phyloP scores from a whole-genome alignment of 2,888 invertebrate species.

The Eremobia ochroleuca region DNA sequence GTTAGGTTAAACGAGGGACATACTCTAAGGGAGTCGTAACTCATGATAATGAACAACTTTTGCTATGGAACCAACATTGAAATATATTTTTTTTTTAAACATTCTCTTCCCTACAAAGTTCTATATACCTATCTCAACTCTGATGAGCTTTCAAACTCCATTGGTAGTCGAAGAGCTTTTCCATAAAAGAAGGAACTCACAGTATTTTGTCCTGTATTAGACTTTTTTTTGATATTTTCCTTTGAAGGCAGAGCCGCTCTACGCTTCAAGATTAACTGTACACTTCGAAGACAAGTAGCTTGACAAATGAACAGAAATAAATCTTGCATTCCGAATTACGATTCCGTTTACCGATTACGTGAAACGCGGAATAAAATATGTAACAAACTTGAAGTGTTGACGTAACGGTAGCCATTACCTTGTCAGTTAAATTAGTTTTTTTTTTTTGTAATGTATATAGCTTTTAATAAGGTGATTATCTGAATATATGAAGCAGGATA shows the following conservation, averaged over 20 bases:
- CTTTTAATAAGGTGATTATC: conserved; percentile 24
- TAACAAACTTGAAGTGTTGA: conserved; percentile 43
- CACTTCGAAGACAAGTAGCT: conserved; percentile 4
- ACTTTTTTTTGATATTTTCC: not conserved
- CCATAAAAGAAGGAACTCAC: not conserved
- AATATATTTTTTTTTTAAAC: not conserved
- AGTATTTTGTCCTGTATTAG: not conserved
- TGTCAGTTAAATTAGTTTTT: not conserved
- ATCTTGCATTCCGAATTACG: conserved; percentile 42
- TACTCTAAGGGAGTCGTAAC: not conserved
- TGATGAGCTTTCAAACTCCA: not conserved
- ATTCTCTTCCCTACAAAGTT: too few species aligned
- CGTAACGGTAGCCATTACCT: conserved; percentile 29
- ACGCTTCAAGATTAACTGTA: not conserved
- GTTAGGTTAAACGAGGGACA: not conserved
- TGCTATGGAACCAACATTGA: not conserved
- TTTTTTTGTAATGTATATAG: not conserved
- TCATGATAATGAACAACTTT: not conserved
- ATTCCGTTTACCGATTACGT: conserved; percentile 31
- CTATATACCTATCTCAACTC: too few species aligned
- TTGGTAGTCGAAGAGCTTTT: not conserved
- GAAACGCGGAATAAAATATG: conserved; percentile 55
- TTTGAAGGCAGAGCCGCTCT: not conserved
- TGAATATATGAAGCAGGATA: conserved; percentile 22
- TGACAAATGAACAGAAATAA: conserved; percentile 28